Percentiles rank a stretch among this genome's conserved stretches.
These are phyloP conservation scores for Furcifer pardalis DNA, from an alignment of 2,797 vertebrate genomes.

Conservation along the genomic window DNA sequence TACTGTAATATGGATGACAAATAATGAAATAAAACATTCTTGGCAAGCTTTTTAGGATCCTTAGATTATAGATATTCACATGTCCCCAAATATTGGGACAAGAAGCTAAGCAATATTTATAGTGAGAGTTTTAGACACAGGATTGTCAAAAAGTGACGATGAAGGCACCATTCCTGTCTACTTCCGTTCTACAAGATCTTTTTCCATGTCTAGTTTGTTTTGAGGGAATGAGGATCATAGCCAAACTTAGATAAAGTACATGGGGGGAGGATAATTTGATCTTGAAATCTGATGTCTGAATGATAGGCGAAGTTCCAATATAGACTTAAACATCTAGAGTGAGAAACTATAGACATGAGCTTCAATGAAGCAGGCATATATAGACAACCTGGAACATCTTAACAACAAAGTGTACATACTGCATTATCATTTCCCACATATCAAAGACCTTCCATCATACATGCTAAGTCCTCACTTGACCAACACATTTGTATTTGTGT, in stretches of 20 bases:
- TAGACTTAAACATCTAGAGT: background rate
- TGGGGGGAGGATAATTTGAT: background rate
- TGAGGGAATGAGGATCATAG: background rate
- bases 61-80: background rate
- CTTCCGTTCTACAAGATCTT: background rate
- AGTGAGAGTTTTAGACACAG: background rate
- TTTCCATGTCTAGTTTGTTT: background rate
- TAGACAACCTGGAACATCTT: background rate
- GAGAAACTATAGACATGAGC: background rate
- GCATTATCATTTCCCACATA: background rate
- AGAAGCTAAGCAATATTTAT: background rate
- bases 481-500: background rate
- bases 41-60: background rate
- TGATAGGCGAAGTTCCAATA: background rate
- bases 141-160: background rate
- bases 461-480: background rate
- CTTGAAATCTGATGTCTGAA: background rate
- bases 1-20: too few species aligned
- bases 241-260: background rate
- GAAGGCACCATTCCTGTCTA: background rate
- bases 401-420: background rate
- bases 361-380: background rate
- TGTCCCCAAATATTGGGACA: background rate
- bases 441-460: background rate
- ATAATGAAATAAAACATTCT: background rate